Evolutionary conservation across 1,140 invertebrate species (phyloP), one percentile per base, ranked within the genome.

Genomic region (Anagrus nilaparvatae): DNA sequence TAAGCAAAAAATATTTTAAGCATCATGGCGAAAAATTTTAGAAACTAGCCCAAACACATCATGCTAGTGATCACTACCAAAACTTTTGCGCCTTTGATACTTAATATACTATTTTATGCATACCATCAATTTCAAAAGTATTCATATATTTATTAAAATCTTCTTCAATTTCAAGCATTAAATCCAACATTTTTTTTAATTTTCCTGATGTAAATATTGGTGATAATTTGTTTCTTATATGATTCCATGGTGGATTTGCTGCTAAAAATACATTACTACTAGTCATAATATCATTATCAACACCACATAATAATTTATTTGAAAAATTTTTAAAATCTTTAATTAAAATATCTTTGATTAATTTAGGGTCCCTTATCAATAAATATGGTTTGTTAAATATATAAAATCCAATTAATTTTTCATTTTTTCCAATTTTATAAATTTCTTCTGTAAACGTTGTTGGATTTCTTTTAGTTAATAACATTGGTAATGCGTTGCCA

Each of bases 301-400:
- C 48, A 0, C 58, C 27, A 1, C 23, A 8, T 0, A 47, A 28
- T 4, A 51, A 52, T 39, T 63, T 52, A 27, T 71, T 58, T 1
- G 29, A 7, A 34, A 72, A 71, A 23, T 61, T 44, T 28, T 62
- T 48, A 40, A 72, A 74, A 32, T 73, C 70, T 44, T 67, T 71
- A 1, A 72, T 50, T 8, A 70, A 20, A 16, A 75, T 41, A 9
- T 61, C 43, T 42, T 70, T 71, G 1, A 72, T 47, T 0, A 71
- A 25, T 2, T 70, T 57, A 0, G 62, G 54, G 42, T 73, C 70
- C 3, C 66, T 55, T 3, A 70, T 16, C 1, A 73, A 21, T 0
- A 75, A 38, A 2, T 37, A 51, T 0, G 67, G 65, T 8, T 56
- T 56, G 27, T 61, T 52, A 12, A 67, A 56, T 5, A 62, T 49